These are phyloP conservation scores for Caenorhabditis parvicauda DNA, from an alignment of 2,888 invertebrate species.

Conservation along the genomic window DNA sequence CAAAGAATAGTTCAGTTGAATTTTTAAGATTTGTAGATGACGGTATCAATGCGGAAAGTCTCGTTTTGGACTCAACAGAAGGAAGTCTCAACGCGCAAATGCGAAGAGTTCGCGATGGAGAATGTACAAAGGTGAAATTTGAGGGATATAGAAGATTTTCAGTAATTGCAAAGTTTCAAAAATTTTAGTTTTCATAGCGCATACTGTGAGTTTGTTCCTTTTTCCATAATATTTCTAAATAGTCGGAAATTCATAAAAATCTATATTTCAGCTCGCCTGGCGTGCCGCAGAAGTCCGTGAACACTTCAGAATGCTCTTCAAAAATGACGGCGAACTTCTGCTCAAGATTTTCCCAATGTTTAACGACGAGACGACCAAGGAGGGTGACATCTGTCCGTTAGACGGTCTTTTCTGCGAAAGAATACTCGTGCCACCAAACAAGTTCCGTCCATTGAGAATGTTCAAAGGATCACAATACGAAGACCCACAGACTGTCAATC, in stretches of 20 bases:
- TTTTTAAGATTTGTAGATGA: not conserved
- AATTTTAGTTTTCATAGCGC: too few relatives aligned
- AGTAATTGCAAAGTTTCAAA: too few relatives aligned
- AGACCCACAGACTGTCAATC: conserved; percentile 55
- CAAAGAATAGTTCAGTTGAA: conserved; percentile 3
- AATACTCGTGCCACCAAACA: conserved; percentile 82
- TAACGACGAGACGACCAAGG: conserved; percentile 19
- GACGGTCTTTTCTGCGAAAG: conserved; percentile 84
- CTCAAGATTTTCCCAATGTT: conserved; percentile 56
- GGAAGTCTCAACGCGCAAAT: conserved; percentile 48
- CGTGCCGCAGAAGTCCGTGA: conserved; percentile 61
- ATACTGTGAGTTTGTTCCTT: not conserved
- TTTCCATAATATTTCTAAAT: not conserved
- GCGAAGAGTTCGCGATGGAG: conserved; percentile 44
- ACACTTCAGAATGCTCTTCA: conserved; percentile 75
- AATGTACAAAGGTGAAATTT: conserved; percentile 42
- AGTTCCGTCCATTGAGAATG: conserved; percentile 75
- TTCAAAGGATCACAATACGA: conserved; percentile 48
- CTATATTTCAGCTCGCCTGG: conserved; percentile 33
- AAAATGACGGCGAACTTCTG: conserved; percentile 71
- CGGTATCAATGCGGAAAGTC: conserved; percentile 1
- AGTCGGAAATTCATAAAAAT: not conserved
- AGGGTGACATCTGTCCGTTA: conserved; percentile 37
- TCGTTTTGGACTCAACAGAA: conserved; percentile 7
- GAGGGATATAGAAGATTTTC: too few relatives aligned